These are phyloP conservation scores for Cinara cedri DNA, from an alignment of 2,888 invertebrate genomes.

Conservation along the genomic window DNA sequence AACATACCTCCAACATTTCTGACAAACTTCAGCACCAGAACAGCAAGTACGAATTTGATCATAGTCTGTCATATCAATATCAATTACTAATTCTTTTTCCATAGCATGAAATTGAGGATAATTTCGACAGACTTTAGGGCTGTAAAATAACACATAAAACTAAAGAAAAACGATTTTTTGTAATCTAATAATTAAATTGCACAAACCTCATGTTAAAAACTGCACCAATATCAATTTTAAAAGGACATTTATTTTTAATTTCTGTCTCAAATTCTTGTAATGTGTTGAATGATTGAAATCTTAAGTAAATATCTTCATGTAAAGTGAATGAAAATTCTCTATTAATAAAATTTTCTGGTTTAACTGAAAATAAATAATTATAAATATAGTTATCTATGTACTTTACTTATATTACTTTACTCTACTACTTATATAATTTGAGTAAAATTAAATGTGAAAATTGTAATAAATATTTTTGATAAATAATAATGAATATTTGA, in stretches of 20 bases:
- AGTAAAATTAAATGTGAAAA: not conserved
- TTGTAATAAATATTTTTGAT: not conserved
- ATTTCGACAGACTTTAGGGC: constrained; percentile 67
- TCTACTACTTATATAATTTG: too few species aligned
- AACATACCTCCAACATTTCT: constrained; percentile 82
- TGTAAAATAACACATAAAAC: constrained; percentile 61
- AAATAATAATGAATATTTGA: not conserved
- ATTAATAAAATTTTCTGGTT: constrained; percentile 69
- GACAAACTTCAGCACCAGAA: constrained; percentile 86
- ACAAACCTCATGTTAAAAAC: constrained; percentile 74
- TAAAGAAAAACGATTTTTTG: too few species aligned
- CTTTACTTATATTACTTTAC: too few species aligned
- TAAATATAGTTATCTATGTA: not conserved
- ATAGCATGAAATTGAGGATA: constrained; percentile 67
- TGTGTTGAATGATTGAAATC: constrained; percentile 84
- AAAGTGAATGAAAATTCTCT: constrained; percentile 96
- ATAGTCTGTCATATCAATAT: constrained; percentile 99
- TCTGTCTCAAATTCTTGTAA: constrained; percentile 81
- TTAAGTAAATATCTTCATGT: constrained; percentile 88
- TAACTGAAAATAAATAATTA: constrained; percentile 63
- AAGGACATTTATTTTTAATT: constrained; percentile 79
- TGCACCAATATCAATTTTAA: constrained; percentile 97
- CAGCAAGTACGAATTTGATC: constrained; percentile 95
- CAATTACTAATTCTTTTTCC: constrained; percentile 93
- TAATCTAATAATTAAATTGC: not conserved